Conservation (phyloP, 2,113 vertebrate species). For the Gallinago media region DNA sequence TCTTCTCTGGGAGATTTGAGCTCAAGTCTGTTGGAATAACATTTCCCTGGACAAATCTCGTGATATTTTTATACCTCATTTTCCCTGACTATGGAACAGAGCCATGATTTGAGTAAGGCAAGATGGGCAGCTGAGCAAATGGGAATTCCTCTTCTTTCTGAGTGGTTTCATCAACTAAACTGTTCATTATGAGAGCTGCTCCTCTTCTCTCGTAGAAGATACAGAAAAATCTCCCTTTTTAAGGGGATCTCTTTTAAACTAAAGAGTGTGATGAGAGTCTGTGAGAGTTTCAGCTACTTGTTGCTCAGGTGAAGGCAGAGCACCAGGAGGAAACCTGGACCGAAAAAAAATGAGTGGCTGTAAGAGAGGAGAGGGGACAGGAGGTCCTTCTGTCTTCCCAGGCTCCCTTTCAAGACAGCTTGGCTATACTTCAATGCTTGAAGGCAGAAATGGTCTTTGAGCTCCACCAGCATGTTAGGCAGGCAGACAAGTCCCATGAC, state of each 20-base stretch:
- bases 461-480: neutral
- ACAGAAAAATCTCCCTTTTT: rapidly evolving
- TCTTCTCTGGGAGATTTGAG: no score
- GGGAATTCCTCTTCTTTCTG: neutral
- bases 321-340: neutral
- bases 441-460: neutral
- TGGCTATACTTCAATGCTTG: neutral
- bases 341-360: neutral
- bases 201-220: neutral
- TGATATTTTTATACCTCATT: no score
- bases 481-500: neutral
- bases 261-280: neutral
- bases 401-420: neutral
- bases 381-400: neutral
- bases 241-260: neutral
- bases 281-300: neutral
- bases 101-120: neutral
- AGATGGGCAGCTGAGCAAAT: neutral
- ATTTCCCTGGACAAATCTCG: no score
- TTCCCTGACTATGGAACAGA: no score
- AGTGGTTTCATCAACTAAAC: neutral
- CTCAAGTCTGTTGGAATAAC: no score
- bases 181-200: neutral
- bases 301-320: neutral
- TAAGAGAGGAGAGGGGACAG: neutral